Base-by-base conservation (phyloP, 2,797 vertebrate genomes). In the Chelon labrosus region DNA sequence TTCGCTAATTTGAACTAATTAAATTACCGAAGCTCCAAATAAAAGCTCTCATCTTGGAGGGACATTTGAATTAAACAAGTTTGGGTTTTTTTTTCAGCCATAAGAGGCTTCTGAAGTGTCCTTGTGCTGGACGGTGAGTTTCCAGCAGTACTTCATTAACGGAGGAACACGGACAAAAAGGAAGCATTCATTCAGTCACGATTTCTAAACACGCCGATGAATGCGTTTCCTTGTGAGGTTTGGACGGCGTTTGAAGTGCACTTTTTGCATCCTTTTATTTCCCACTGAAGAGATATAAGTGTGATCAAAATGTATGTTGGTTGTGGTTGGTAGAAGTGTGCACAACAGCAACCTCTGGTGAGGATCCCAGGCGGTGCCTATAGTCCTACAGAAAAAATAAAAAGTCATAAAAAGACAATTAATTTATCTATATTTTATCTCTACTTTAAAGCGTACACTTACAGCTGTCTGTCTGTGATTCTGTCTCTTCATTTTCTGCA, bases 331-430 rank as follows among this genome's bases (percentile, higher is more conserved):
- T 12, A 17, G 7, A 37, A n/a, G 3, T 27, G 37, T 50, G 58
- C 31, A 9, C 54, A 70, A 71, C 37, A 79, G 66, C 70, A 68
- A n/a, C 66, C 74, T 76, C 80, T 84, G 12, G 65, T 87, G 78
- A 58, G 7, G 25, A 44, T 46, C n/a, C 10, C 14, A 14, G 46
- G 73, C 62, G 17, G 47, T 39, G 1, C 68, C 0, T 39, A 12
- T 46, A 3, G 17, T 47, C 17, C n/a, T 54, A 14, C n/a, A 4
- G 37, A 25, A 65, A 44, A 22, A 60, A 4, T 50, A 22, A 22
- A 22, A 22, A 22, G 22, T 22, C 22, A 22, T 22, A 22, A 22
- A 22, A 22, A 22, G 22, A 22, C 22, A 22, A 22, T 39, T 13
- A 5, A 41, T 56, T 47, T 0, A 64, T 35, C 17, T 14, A 1